Conservation (phyloP, 2,797 vertebrate species). For the Lepilemur ruficaudatus region DNA sequence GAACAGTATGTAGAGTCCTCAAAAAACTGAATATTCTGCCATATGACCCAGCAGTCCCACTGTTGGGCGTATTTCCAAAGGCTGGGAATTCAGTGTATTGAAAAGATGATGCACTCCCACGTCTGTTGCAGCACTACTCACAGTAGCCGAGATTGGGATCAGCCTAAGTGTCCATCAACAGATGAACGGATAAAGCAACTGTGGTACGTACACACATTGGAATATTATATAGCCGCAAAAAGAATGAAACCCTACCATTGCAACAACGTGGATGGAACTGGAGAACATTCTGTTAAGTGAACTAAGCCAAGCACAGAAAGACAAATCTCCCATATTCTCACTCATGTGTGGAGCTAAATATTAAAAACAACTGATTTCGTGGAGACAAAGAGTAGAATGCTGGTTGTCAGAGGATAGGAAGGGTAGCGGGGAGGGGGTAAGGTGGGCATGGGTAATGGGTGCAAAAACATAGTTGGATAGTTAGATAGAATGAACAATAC, state of each 20-base stretch:
- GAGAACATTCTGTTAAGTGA: neutral
- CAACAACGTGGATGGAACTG: neutral
- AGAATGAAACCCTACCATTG: neutral
- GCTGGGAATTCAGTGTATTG: neutral
- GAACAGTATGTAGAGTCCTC: neutral
- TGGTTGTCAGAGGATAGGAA: neutral
- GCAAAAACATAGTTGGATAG: neutral
- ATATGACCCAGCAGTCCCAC: neutral
- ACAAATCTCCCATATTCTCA: neutral
- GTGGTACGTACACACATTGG: neutral
- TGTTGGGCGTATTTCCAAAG: no score
- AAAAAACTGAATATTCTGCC: neutral
- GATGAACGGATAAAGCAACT: neutral
- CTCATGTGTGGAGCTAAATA: neutral
- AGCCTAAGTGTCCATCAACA: neutral
- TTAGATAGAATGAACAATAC: neutral
- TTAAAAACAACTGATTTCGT: neutral
- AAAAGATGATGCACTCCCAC: neutral
- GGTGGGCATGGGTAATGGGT: neutral
- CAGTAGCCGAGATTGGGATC: neutral
- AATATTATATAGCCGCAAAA: neutral
- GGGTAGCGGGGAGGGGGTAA: no score
- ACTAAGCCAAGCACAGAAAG: neutral
- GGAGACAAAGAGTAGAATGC: neutral
- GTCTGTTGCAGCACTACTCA: neutral